These are phyloP conservation scores for Stigmatopora nigra DNA, from an alignment of 2,113 vertebrate genomes.

Conservation along the genomic window DNA sequence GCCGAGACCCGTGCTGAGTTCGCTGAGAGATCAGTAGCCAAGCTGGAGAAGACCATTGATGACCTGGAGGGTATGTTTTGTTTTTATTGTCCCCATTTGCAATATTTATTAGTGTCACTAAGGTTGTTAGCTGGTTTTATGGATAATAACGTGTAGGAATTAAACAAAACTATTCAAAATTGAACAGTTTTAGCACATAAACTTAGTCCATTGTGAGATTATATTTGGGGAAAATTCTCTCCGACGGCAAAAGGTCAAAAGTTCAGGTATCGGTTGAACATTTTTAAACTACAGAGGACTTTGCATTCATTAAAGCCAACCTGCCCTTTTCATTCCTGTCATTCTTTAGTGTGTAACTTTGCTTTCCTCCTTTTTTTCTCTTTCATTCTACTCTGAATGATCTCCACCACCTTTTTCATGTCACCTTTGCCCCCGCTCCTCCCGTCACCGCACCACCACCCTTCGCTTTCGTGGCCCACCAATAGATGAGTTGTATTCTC, in stretches of 20 bases:
- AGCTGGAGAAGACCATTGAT: constrained; percentile 98
- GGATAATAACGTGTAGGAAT: too few relatives aligned
- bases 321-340: constrained; percentile 31
- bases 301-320: constrained; percentile 11
- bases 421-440: constrained; percentile 36
- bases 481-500: constrained; percentile 95
- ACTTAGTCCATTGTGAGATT: not conserved
- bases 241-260: not conserved
- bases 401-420: constrained; percentile 44
- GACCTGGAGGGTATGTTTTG: constrained; percentile 91
- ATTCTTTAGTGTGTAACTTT: constrained; percentile 47
- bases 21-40: constrained; percentile 97
- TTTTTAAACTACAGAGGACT: constrained; percentile 11
- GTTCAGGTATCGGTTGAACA: not conserved
- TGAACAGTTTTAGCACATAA: not conserved
- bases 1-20: constrained; percentile 99
- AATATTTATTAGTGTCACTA: too few relatives aligned
- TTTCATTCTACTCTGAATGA: constrained; percentile 18
- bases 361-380: constrained; percentile 33
- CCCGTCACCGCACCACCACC: constrained; percentile 32
- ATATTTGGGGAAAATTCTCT: not conserved
- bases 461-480: constrained; percentile 26
- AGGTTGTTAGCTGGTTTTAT: too few relatives aligned
- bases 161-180: too few relatives aligned
- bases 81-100: not conserved